Evolutionary conservation across 2,113 vertebrate species (phyloP).

Genomic region (Neotoma lepida): DNA sequence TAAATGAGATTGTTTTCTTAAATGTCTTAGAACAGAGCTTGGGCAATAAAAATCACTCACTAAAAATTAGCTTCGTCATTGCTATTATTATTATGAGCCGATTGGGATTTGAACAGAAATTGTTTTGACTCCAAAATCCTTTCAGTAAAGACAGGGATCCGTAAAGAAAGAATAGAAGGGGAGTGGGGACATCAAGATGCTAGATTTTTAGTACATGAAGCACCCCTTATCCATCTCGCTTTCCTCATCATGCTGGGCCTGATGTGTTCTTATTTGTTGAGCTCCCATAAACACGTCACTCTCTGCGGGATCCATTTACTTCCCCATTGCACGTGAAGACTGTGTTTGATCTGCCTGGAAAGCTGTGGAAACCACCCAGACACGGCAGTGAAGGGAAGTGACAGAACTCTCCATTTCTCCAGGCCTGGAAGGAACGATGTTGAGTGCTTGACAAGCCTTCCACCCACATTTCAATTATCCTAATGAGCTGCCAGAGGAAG

Average conservation of each 20-base stretch:
- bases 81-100: not conserved
- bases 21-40: not conserved
- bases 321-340: constrained; percentile 34
- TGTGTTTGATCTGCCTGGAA: constrained; percentile 54
- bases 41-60: not conserved
- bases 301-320: constrained; percentile 26
- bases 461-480: constrained; percentile 72
- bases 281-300: not conserved
- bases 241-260: not conserved
- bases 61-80: not conserved
- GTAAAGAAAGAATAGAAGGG: not conserved
- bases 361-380: constrained; percentile 71
- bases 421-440: constrained; percentile 71
- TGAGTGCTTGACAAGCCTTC: constrained; percentile 74
- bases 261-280: not conserved
- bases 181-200: not conserved
- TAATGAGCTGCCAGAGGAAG: constrained; percentile 65
- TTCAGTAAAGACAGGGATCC: not conserved
- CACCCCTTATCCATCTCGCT: not conserved
- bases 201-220: not conserved
- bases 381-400: constrained; percentile 72
- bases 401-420: constrained; percentile 74
- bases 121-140: not conserved
- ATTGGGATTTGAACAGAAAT: not conserved
- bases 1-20: not conserved